Evolutionary conservation across 2,888 invertebrate genomes (phyloP).

Genomic region (Apotomis capreana): DNA sequence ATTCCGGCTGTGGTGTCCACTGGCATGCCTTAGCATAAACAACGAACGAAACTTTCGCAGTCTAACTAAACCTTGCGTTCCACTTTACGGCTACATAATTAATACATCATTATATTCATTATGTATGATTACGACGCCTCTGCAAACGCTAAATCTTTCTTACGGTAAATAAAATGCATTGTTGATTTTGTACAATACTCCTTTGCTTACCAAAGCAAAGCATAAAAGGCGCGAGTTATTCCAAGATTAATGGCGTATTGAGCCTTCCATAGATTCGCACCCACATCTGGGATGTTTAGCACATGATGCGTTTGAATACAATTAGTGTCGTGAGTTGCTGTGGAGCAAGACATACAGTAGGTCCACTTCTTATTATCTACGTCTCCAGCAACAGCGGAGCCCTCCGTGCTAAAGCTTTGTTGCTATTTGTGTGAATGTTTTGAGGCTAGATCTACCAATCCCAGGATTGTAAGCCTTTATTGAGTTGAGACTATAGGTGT

Average conservation of each 20-base stretch:
- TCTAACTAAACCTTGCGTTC: no score
- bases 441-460: no score
- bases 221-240: conserved; percentile 41
- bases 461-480: no score
- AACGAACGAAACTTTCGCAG: no score
- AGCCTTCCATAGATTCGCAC: conserved; percentile 43
- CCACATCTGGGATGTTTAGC: conserved; percentile 52
- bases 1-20: no score
- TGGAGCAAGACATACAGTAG: conserved; percentile 20
- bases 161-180: conserved; percentile 34
- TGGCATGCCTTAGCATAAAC: no score
- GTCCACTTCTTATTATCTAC: neutral
- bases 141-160: neutral
- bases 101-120: neutral
- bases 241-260: conserved; percentile 50
- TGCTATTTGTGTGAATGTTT: no score
- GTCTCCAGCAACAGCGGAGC: no score
- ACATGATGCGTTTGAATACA: conserved; percentile 58
- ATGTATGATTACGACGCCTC: conserved; percentile 6
- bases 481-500: no score
- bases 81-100: neutral
- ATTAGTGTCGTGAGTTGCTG: conserved; percentile 52
- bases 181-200: conserved; percentile 28
- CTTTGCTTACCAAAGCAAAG: conserved; percentile 31
- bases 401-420: no score